Base-by-base conservation (phyloP, 2,797 vertebrate species). In the Salmo trutta region DNA sequence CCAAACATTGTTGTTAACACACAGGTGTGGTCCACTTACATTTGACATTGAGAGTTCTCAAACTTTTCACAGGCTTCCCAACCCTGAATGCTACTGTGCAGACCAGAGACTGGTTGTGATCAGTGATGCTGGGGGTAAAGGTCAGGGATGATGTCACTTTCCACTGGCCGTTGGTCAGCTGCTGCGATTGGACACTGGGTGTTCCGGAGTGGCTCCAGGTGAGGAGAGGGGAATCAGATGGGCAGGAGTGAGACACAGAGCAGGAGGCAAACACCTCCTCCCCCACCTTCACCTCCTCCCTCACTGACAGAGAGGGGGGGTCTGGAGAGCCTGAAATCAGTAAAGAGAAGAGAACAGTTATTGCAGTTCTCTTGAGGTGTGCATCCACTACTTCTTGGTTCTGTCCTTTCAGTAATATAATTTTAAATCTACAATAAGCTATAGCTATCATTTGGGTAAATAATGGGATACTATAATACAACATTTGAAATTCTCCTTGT, bases 211-310 rank as follows among this genome's bases (percentile, higher is more conserved):
- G 33, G 33, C 33, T 36, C 33, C 33, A 36, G 33, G 33, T 36
- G 6, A 36, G 33, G 33, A 36, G 33, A 36, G 33, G 33, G 33
- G 5, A 36, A 36, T 36, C 33, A 6, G 33, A 36, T 36, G 33
- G 33, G 62, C 94, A 95, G 70, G 84, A 90, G 82, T 91, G 86
- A 78, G 54, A 78, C 51, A 90, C 86, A 4, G 88, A 88, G 87
- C 94, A 94, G 72, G 75, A 84, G 0, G 82, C 86, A 19, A 73
- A 36, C 1, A 36, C 33, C 33, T 1, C 33, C 1, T 36, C 33
- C 33, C 33, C 33, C 33, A 36, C 33, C 33, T 36, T 36, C 5
- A 36, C 33, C 33, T 36, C 33, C 36, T 79, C 76, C 6, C 75
- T 74, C 71, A 93, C 52, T 4, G 77, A 86, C 10, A 93, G 14